These are phyloP conservation scores for Bothrops jararaca DNA, from an alignment of 2,113 vertebrate genomes.

Conservation along the genomic window DNA sequence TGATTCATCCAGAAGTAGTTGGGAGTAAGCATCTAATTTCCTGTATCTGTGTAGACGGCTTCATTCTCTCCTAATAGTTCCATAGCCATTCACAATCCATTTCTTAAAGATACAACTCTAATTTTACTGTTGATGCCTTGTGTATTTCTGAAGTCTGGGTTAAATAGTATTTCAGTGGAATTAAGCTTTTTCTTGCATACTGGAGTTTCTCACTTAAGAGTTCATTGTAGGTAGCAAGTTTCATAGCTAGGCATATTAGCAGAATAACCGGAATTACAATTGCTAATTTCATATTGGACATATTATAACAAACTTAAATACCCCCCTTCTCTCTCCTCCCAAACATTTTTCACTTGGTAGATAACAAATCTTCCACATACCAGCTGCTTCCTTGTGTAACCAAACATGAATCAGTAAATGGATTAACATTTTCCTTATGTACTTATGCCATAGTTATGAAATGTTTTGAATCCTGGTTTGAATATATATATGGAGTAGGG, in stretches of 20 bases:
- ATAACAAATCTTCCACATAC: slow-evolving; percentile 38
- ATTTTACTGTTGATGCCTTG: slow-evolving; percentile 14
- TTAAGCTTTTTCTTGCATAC: not conserved
- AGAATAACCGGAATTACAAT: slow-evolving; percentile 21
- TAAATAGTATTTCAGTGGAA: slow-evolving; percentile 9
- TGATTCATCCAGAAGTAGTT: slow-evolving; percentile 60
- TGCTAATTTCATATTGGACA: not conserved
- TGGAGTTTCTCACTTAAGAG: slow-evolving; percentile 27
- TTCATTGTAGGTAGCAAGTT: slow-evolving; percentile 17
- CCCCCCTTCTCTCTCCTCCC: not conserved
- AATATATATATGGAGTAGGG: not conserved
- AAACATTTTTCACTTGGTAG: slow-evolving; percentile 20
- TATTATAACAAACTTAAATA: slow-evolving; percentile 53
- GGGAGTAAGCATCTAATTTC: slow-evolving; percentile 59
- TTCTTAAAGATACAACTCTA: slow-evolving; percentile 9
- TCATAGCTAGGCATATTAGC: slow-evolving; percentile 53
- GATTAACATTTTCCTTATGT: slow-evolving; percentile 54
- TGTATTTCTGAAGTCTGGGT: slow-evolving; percentile 13
- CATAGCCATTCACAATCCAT: slow-evolving; percentile 20
- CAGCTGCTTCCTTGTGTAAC: slow-evolving; percentile 53
- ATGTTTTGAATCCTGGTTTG: not conserved
- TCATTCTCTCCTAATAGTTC: slow-evolving; percentile 45
- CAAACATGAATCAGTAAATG: slow-evolving; percentile 52
- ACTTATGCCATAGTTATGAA: slow-evolving; percentile 26
- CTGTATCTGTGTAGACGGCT: slow-evolving; percentile 36